These are phyloP conservation scores for roundworm (Caenorhabditis elegans) DNA, from an alignment of 1,140 invertebrate genomes.

Conservation along the genomic window WBcel235 BX284605.5:1822001-1822500, in stretches of 20 bases:
- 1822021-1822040: background rate
- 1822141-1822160: conserved; percentile 26
- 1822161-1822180: background rate
- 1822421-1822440: background rate
- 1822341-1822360: background rate
- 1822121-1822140: background rate
- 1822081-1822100: background rate
- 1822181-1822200: background rate
- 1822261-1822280: too few species aligned
- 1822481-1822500: conserved; percentile 3
- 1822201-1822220: conserved; percentile 9
- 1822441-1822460: conserved; percentile 28
- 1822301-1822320: background rate
- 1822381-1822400: background rate
- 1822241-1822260: background rate
- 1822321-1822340: background rate
- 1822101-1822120: conserved; percentile 5
- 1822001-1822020: background rate
- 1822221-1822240: conserved; percentile 7
- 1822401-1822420: background rate
- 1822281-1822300: background rate
- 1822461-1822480: background rate
- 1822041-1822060: background rate
- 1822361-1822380: background rate
- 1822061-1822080: background rate